phyloP scores from a whole-genome alignment of 2,113 vertebrate species.

The Manacus vitellinus region DNA sequence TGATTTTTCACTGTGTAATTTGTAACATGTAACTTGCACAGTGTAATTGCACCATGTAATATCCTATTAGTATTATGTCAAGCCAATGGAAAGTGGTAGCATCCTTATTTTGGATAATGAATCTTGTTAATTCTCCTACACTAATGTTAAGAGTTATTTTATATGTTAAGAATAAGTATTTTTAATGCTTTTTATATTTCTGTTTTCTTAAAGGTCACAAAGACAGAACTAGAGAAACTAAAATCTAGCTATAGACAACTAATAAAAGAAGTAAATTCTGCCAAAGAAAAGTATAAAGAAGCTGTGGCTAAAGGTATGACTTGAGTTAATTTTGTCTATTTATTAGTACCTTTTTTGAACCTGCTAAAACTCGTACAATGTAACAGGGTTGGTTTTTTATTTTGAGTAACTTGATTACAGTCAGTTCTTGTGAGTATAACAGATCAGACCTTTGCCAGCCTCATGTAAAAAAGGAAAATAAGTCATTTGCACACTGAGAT shows the following conservation, averaged over 20 bases:
- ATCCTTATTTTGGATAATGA: not conserved
- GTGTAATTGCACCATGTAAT: not conserved
- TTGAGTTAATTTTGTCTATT: not conserved
- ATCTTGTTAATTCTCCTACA: not conserved
- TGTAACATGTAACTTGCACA: not conserved
- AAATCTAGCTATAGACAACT: slow-evolving; percentile 90
- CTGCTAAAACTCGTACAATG: not conserved
- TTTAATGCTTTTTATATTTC: not conserved
- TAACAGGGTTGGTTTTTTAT: not conserved
- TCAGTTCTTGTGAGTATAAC: not conserved
- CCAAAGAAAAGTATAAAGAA: slow-evolving; percentile 95
- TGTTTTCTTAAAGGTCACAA: slow-evolving; percentile 85
- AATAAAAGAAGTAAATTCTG: slow-evolving; percentile 90
- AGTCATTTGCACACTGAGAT: not conserved
- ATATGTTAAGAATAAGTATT: not conserved
- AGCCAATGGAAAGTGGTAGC: not conserved
- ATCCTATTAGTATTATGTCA: not conserved
- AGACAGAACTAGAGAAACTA: slow-evolving; percentile 92
- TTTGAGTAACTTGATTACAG: not conserved
- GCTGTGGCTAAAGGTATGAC: slow-evolving; percentile 90
- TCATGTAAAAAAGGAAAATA: not conserved
- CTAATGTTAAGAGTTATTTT: not conserved
- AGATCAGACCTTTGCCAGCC: not conserved
- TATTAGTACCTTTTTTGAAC: not conserved
- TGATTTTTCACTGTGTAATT: not conserved